A percentile compares a stretch with the other conserved stretches of the same genome.
phyloP scores from a whole-genome alignment of 2,113 vertebrate genomes.

The Bos taurus region ARS-UCD2.0 NC_037333.1:72359501-72360000 shows the following conservation, averaged over 20 bases:
- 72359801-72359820: constrained; percentile 90
- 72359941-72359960: constrained; percentile 75
- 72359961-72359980: background rate
- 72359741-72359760: constrained; percentile 93
- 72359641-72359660: background rate
- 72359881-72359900: constrained; percentile 87
- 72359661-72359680: background rate
- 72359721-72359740: constrained; percentile 82
- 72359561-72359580: background rate
- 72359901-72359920: constrained; percentile 91
- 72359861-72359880: constrained; percentile 90
- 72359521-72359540: background rate
- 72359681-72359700: background rate
- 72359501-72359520: background rate
- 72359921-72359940: constrained; percentile 94
- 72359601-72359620: background rate
- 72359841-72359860: constrained; percentile 92
- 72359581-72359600: background rate
- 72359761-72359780: constrained; percentile 79
- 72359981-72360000: background rate
- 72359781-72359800: constrained; percentile 93
- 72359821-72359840: constrained; percentile 94
- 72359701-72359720: background rate
- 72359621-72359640: background rate
- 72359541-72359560: background rate